Base-by-base conservation (phyloP, 2,113 vertebrate genomes). In the Gambusia affinis region DNA sequence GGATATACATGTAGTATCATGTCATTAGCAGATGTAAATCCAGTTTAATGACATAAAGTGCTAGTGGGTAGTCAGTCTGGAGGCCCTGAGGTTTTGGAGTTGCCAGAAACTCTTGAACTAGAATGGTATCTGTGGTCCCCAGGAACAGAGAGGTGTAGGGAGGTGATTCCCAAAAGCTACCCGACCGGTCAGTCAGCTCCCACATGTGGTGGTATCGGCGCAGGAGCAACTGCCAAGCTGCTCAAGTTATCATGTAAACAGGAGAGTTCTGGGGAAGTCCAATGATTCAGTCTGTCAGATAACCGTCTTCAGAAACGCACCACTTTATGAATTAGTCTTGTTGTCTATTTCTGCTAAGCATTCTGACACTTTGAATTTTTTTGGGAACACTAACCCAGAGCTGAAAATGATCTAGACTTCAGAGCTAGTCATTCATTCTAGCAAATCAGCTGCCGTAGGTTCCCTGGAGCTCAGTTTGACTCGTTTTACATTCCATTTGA, bases 131-230 rank as follows among this genome's bases (percentile, higher is more conserved):
- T 31, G 4, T 39, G 37, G 24, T 60, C 42, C 72, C 64, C 47
- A 69, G 75, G 3, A 72, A 37, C 54, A 60, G 17, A 29, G 29
- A 75, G 35, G 11, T 60, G 15, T 75, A 29, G 27, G 15, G 60
- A 62, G 60, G 64, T 1, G 68, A 65, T 80, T 81, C 70, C 73
- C 62, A 73, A 80, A 68, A 84, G 69, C 57, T 12, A 81, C 47
- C 65, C 64, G 37, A 81, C 85, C 66, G 0, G 75, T 79, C 70
- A 28, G 76, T 69, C 72, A 70, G 54, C 78, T 81, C 44, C 75
- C 33, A 47, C 2, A 42, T 67, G 15, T 73, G 63, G 31, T 39
- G 73, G 24, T 60, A 54, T 69, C 63, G 54, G 2, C 42, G 60
- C 64, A 69, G 14, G 29, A 24, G 33, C 35, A 60, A 63, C 77